phyloP scores from a whole-genome alignment of 1,140 invertebrate genomes.

The Arctopsyche grandis region DNA sequence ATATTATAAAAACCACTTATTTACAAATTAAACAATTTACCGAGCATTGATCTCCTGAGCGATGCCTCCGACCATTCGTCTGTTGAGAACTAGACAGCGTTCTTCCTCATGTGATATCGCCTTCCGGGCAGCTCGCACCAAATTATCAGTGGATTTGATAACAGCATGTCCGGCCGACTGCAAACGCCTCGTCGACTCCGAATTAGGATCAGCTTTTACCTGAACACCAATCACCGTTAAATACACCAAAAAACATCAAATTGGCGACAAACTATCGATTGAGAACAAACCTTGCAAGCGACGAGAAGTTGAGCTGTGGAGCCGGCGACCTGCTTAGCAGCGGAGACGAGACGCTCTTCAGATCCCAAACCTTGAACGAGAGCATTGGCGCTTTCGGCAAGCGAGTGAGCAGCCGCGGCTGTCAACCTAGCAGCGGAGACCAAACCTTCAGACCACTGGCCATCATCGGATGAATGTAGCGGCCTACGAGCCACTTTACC shows the following conservation, averaged over 20 bases:
- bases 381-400: conserved; percentile 97
- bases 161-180: conserved; percentile 97
- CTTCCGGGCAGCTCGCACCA: conserved; percentile 94
- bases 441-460: conserved; percentile 98
- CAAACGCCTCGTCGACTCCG: conserved; percentile 90
- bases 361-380: conserved; percentile 94
- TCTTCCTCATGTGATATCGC: conserved; percentile 94
- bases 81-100: conserved; percentile 86
- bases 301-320: conserved; percentile 97
- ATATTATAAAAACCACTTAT: not conserved
- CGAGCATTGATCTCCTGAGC: conserved; percentile 92
- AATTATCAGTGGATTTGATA: conserved; percentile 96
- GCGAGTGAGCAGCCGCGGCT: conserved; percentile 95
- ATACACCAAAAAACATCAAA: too few species aligned
- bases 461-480: conserved; percentile 89
- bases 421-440: conserved; percentile 96
- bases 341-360: conserved; percentile 96
- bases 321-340: conserved; percentile 96
- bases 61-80: conserved; percentile 92
- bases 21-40: conserved; percentile 63
- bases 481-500: conserved; percentile 85
- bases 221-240: conserved; percentile 39
- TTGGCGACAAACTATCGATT: not conserved
- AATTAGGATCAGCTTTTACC: conserved; percentile 95
- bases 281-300: conserved; percentile 85